Conservation (phyloP, 2,113 vertebrate genomes). For the Hypomesus transpacificus region DNA sequence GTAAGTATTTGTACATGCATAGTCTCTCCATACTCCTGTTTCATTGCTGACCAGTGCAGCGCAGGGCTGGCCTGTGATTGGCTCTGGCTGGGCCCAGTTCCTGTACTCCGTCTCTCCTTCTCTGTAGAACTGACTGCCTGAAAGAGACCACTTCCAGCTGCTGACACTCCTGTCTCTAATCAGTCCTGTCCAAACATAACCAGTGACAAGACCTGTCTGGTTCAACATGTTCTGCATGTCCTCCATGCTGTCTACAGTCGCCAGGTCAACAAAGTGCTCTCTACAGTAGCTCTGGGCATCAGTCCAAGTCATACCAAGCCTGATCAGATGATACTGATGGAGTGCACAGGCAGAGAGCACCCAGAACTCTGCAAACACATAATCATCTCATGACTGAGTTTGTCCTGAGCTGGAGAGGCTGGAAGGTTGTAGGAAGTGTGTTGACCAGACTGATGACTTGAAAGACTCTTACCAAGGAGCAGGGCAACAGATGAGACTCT, state of each 20-base stretch:
- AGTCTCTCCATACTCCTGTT: not conserved
- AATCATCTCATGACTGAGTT: too few relatives aligned
- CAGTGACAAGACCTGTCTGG: too few relatives aligned
- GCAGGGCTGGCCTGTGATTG: not conserved
- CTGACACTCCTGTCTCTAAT: not conserved
- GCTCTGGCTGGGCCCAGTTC: not conserved
- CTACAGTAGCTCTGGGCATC: slow-evolving; percentile 21
- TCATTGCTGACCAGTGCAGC: not conserved
- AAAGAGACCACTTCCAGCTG: slow-evolving; percentile 16
- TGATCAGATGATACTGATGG: not conserved
- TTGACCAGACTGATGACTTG: too few relatives aligned
- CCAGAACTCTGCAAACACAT: not conserved
- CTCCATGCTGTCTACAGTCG: not conserved
- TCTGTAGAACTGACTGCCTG: not conserved
- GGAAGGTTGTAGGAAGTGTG: too few relatives aligned
- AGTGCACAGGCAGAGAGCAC: not conserved
- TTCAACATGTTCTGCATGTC: not conserved
- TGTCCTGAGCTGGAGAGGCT: too few relatives aligned
- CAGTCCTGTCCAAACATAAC: slow-evolving; percentile 33
- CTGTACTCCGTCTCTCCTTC: not conserved
- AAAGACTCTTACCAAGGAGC: too few relatives aligned
- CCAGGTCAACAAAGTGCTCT: slow-evolving; percentile 15
- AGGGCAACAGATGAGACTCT: too few relatives aligned
- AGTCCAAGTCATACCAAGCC: rapidly evolving
- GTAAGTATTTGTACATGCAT: not conserved